Base-by-base conservation (phyloP, 2,797 vertebrate species). In the Kryptopterus vitreolus region DNA sequence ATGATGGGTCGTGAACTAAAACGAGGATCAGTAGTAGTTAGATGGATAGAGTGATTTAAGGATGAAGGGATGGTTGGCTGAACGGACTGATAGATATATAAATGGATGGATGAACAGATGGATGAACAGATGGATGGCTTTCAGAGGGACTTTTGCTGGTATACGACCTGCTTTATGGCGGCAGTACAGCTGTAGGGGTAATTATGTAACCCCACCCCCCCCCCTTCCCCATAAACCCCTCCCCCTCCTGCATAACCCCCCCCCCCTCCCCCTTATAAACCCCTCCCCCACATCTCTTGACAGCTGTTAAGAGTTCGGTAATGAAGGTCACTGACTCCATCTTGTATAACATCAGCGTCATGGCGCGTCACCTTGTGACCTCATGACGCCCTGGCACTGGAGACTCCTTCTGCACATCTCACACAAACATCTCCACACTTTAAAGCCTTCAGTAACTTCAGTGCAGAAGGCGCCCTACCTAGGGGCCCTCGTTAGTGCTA, bases 291-390 rank as follows among this genome's bases (percentile, higher is more conserved):
- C 13, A 1, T 48, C n/a, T 69, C 12, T 13, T 69, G 46, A 70
- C 16, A 52, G 68, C 8, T 3, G 1, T 18, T 69, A 24, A 20
- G 8, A 62, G 22, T n/a, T n/a, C 26, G 38, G 38, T 46, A 38
- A 65, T n/a, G 62, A 18, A 65, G 31, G 62, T 22, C 31, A 65
- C 20, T 22, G 20, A 68, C 38, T 24, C 63, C 63, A 66, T 35
- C 63, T 66, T 68, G 24, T n/a, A 6, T 68, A 48, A 68, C 65
- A 68, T 48, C 65, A 68, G n/a, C n/a, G 50, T 16, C 4, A 52
- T 20, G 52, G 22, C 8, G 52, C 5, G 53, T 57, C n/a, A n/a
- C 10, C 12, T 24, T 12, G 26, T 59, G 2, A 58, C 57, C 24
- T 58, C 57, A 43, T 58, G 57, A 58, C n/a, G 24, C 12, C 0